Evolutionary conservation across 2,797 vertebrate genomes (phyloP).

Genomic region (Karalla daura): DNA sequence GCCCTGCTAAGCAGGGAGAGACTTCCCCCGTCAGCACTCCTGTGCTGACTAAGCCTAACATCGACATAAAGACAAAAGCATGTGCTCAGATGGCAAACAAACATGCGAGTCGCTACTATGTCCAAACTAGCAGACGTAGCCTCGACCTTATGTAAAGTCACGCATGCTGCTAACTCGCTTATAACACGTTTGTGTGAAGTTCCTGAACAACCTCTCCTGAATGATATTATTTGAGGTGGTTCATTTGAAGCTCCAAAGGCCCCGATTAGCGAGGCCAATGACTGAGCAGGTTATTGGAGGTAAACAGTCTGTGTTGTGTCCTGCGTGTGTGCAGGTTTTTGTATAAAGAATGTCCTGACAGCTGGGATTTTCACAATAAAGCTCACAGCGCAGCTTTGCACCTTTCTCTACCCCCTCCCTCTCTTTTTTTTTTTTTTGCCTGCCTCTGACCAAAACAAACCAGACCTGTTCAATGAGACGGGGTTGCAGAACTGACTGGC

Average conservation of each 20-base stretch:
- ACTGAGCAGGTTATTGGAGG: constrained; percentile 22
- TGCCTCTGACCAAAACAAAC: constrained; percentile 68
- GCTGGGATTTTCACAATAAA: constrained; percentile 71
- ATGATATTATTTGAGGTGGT: no score
- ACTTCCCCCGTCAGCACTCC: constrained; percentile 69
- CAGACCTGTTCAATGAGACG: constrained; percentile 27
- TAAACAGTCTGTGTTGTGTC: constrained; percentile 6
- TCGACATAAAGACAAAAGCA: constrained; percentile 60
- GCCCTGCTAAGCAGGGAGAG: constrained; percentile 69
- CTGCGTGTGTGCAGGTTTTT: constrained; percentile 30
- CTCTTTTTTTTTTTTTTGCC: constrained; percentile 25
- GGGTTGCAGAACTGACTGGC: constrained; percentile 5
- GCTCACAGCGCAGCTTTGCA: constrained; percentile 51
- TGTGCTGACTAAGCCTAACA: constrained; percentile 69
- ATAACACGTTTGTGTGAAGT: constrained; percentile 10
- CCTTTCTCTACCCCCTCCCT: no score
- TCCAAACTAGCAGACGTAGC: no score
- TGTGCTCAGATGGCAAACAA: constrained; percentile 20
- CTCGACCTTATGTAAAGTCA: no score
- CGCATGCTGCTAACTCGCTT: constrained; percentile 11
- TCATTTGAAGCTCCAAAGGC: no score
- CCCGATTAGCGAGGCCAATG: no score
- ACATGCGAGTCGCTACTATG: constrained; percentile 3
- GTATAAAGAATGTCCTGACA: constrained; percentile 76
- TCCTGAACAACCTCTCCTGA: no score